Conservation (phyloP, 2,888 invertebrate species). For the Parasteatoda lunata region DNA sequence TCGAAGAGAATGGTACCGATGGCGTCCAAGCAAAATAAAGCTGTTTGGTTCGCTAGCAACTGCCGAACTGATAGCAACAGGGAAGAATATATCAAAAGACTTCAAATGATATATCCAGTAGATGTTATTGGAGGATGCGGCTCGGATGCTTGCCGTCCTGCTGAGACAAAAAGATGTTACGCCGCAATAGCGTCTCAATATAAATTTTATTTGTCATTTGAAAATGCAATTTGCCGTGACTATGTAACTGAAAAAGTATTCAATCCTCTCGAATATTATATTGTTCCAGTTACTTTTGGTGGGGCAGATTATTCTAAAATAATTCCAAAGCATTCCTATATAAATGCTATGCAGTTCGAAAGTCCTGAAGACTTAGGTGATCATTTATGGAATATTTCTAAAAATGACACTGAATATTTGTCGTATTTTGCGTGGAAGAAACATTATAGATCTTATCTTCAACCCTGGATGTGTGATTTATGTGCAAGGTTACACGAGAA, state of each 20-base stretch:
- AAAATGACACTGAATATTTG: constrained; percentile 28
- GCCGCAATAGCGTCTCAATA: constrained; percentile 71
- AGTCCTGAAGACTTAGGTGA: constrained; percentile 57
- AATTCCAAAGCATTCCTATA: constrained; percentile 72
- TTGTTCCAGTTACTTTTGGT: constrained; percentile 72
- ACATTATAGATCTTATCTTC: constrained; percentile 39
- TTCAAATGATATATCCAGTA: constrained; percentile 52
- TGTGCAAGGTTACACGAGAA: constrained; percentile 51
- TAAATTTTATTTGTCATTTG: constrained; percentile 63
- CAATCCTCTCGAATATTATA: constrained; percentile 69
- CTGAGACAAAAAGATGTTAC: constrained; percentile 72
- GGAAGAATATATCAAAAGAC: constrained; percentile 49
- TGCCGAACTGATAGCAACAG: constrained; percentile 63
- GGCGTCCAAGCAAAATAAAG: constrained; percentile 32
- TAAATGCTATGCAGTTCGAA: constrained; percentile 71
- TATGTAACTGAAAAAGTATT: constrained; percentile 73
- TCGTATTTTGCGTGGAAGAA: constrained; percentile 64
- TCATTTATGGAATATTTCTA: constrained; percentile 51
- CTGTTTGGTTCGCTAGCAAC: constrained; percentile 65
- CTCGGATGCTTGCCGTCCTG: constrained; percentile 43
- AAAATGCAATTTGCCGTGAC: constrained; percentile 71
- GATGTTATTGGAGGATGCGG: constrained; percentile 65
- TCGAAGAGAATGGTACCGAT: neutral
- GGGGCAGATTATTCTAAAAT: constrained; percentile 71
- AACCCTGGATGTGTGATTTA: constrained; percentile 66